These are phyloP conservation scores for Callospermophilus lateralis DNA, from an alignment of 2,113 vertebrate species.

Conservation along the genomic window DNA sequence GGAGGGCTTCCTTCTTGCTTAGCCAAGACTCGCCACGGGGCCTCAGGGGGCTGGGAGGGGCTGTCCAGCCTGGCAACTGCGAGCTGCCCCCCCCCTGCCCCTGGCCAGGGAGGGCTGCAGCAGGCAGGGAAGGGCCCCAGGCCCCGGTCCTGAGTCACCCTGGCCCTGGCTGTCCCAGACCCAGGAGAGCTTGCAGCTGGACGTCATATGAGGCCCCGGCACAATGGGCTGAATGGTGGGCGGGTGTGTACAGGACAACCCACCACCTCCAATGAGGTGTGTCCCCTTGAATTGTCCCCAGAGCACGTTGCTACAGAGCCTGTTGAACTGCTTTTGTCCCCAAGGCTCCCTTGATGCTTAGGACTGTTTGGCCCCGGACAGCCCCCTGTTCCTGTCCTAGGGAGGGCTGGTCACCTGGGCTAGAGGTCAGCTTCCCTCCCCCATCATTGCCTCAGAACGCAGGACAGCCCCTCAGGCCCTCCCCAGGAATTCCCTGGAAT, in stretches of 20 bases:
- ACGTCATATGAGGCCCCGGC: background rate
- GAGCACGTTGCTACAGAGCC: background rate
- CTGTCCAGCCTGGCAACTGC: accelerated
- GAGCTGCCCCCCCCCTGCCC: accelerated
- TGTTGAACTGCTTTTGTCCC: slow-evolving; percentile 1
- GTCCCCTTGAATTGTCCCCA: background rate
- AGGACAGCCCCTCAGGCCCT: accelerated
- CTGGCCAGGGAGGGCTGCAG: background rate
- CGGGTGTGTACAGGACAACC: background rate
- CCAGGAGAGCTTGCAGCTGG: background rate
- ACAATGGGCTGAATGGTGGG: slow-evolving; percentile 53
- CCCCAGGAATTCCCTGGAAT: background rate
- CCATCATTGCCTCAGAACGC: background rate
- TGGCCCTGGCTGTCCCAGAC: background rate
- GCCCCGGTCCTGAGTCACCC: background rate
- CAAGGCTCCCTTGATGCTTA: background rate
- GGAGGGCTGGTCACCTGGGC: background rate
- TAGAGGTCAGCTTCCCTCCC: too few relatives aligned
- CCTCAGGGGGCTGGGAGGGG: background rate
- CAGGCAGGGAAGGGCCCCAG: background rate
- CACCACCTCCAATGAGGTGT: background rate
- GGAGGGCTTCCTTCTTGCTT: background rate
- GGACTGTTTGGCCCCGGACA: accelerated
- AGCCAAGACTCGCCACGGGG: background rate
- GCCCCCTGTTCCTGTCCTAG: background rate